Evolutionary conservation across 92 coral and sea anemone genomes (phyloP).

Genomic region (Palythoa grandiflora): DNA sequence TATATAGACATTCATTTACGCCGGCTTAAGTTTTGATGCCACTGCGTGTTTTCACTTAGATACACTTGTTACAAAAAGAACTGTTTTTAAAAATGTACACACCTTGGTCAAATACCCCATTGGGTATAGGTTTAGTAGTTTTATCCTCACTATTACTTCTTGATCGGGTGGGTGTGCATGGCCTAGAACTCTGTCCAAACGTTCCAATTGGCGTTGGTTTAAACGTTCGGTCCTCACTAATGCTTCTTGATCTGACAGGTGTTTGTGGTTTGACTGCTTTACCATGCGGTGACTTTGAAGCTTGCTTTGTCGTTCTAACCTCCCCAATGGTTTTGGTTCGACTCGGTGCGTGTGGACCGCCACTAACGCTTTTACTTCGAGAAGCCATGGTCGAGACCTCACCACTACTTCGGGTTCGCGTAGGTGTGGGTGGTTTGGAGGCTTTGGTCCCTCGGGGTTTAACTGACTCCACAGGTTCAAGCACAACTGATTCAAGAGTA

Average conservation of each 20-base stretch:
- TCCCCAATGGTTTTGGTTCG: neutral
- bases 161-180: neutral
- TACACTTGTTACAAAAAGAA: no score
- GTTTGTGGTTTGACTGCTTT: neutral
- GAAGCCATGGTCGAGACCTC: neutral
- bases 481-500: constrained; percentile 9
- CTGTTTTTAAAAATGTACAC: neutral
- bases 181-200: neutral
- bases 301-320: neutral
- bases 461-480: constrained; percentile 9
- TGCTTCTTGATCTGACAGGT: neutral
- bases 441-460: neutral
- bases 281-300: neutral
- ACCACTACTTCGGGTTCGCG: neutral
- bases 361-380: neutral
- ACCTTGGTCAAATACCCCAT: neutral
- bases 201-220: neutral
- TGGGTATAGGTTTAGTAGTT: neutral
- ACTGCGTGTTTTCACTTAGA: no score
- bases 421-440: constrained; percentile 1
- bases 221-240: neutral
- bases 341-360: neutral
- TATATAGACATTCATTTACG: no score
- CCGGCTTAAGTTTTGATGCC: no score
- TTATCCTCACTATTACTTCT: neutral